Base-by-base conservation (phyloP, 2,888 invertebrate genomes). In the Meloe dianella region DNA sequence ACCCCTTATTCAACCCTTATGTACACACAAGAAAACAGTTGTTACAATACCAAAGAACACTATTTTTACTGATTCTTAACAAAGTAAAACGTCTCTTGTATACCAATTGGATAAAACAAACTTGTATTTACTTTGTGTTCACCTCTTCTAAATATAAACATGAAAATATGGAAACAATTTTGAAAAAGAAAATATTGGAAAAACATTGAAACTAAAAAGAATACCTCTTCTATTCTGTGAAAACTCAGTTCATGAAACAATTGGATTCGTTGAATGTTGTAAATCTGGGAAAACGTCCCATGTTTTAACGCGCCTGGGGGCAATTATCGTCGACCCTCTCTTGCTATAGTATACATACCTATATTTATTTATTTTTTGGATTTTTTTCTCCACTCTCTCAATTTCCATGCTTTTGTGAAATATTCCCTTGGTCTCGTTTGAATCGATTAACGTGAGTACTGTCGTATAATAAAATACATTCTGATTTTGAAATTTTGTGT, bases 41-140 rank as follows among this genome's bases (percentile, higher is more conserved):
- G 68, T 68, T 63, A 60, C 66, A 69, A 69, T 61, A 66, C 66
- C 66, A 66, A 64, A 64, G 69, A 66, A 69, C 69, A 69, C 61
- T 69, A 66, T 61, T 66, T 24, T 60, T 66, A 69, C 66, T 66
- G 69, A 69, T 69, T 69, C 64, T 66, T 64, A 61, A 51, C 66
- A 60, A 64, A 66, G 61, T 66, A 66, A 66, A 66, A 66, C 65
- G 68, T 68, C 63, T 65, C 68, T 66, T 68, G 68, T 68, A 66
- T 68, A 68, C 65, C 68, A 68, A 66, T 68, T 65, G 65, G 63
- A 61, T 65, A 61, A 68, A 65, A 65, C 65, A 68, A 61, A 68
- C 65, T 65, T 67, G 64, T 61, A 65, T 61, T 68, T 57, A 54
- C 14, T 24, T 9, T 22, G 12, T 12, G 22, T 51, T 60, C 56